phyloP scores from a whole-genome alignment of 2,888 invertebrate genomes.

The Subacronicta megacephala region DNA sequence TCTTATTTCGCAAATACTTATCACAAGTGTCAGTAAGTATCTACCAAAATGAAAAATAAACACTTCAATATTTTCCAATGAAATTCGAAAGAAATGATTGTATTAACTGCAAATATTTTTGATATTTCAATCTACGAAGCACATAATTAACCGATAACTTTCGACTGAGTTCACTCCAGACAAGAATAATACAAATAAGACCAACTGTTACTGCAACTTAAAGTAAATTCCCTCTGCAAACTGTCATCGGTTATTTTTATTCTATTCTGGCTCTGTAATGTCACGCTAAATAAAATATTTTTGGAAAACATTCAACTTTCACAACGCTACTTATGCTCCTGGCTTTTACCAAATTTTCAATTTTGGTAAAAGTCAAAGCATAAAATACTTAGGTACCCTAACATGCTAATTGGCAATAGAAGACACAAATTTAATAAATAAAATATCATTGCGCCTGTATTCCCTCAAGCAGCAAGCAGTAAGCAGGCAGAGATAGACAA shows the following conservation, averaged over 20 bases:
- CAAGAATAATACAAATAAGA: slow-evolving; percentile 15
- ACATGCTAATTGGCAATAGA: no score
- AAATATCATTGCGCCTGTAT: no score
- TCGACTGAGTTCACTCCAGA: neutral
- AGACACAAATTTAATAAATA: neutral
- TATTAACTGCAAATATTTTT: neutral
- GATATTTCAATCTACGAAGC: neutral
- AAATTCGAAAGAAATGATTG: neutral
- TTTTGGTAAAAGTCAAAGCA: no score
- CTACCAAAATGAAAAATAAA: neutral
- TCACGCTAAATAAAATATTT: slow-evolving; percentile 1
- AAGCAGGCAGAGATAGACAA: no score
- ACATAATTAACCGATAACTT: neutral
- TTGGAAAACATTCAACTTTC: neutral
- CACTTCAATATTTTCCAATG: no score
- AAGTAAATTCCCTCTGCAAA: slow-evolving; percentile 10
- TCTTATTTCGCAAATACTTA: no score
- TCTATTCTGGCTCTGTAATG: neutral
- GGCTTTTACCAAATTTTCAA: no score
- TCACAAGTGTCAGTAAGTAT: no score
- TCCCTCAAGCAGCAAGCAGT: no score
- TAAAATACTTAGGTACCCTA: no score
- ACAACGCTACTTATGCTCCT: no score
- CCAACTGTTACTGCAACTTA: neutral
- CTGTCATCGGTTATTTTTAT: slow-evolving; percentile 6